phyloP scores from a whole-genome alignment of 2,888 invertebrate species.

The Folsomia candida region DNA sequence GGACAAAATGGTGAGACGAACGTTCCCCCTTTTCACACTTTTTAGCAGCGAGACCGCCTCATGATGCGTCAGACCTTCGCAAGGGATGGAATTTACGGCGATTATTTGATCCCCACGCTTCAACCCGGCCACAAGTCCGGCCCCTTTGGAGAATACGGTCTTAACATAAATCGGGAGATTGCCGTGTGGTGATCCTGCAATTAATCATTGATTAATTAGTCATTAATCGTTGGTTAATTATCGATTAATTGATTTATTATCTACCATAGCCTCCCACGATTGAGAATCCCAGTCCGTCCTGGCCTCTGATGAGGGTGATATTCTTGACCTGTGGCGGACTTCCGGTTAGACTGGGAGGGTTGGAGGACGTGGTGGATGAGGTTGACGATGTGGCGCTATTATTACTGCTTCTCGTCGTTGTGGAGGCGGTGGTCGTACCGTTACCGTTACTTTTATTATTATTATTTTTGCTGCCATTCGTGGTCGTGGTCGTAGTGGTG shows the following conservation, averaged over 20 bases:
- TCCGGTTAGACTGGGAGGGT: constrained; percentile 8
- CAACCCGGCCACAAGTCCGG: constrained; percentile 54
- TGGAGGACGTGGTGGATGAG: neutral
- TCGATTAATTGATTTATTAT: neutral
- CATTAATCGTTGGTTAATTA: neutral
- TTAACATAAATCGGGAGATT: constrained; percentile 60
- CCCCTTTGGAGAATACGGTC: constrained; percentile 55
- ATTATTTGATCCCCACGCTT: constrained; percentile 56
- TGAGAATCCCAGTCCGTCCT: constrained; percentile 61
- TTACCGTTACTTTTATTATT: too few species aligned
- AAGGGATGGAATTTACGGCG: constrained; percentile 54
- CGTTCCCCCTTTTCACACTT: constrained; percentile 57
- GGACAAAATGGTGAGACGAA: constrained; percentile 56
- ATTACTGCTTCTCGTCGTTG: constrained; percentile 15
- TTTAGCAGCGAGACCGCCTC: constrained; percentile 57
- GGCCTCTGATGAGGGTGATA: constrained; percentile 57
- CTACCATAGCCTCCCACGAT: constrained; percentile 58
- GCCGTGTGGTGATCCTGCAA: constrained; percentile 56
- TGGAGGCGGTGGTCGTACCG: too few species aligned
- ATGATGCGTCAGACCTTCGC: constrained; percentile 56
- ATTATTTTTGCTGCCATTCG: too few species aligned
- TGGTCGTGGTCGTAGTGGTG: too few species aligned
- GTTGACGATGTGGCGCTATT: neutral
- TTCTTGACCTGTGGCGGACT: constrained; percentile 40
- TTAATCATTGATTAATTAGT: neutral